Evolutionary conservation across 1,140 invertebrate genomes (phyloP), one percentile per base, ranked within the genome.

Genomic region (Heliconius hewitsoni): DNA sequence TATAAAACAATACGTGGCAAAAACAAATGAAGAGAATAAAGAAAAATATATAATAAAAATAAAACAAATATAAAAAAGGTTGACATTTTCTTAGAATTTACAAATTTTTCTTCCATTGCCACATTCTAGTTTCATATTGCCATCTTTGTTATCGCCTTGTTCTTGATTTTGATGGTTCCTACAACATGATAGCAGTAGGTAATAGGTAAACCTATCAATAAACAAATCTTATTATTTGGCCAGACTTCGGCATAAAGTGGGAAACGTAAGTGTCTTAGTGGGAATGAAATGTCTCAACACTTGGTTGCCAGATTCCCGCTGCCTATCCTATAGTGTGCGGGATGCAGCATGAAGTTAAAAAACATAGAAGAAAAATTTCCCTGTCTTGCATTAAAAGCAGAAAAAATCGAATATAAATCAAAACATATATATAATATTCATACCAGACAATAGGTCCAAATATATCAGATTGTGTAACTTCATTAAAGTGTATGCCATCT

Each of bases 391-490:
- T 46, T 46, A 46, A 46, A 4, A 16, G 13, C 42, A 46, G 13
- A 46, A 46, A 46, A 16, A 46, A 46, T 4, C 42, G 0, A 42
- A 13, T 42, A 42, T 16, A 46, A 55, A 55, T 19, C 8, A 8
- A 71, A 34, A 71, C 0, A 27, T 16, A 71, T 8, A 88, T 6
- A 18, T 8, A 85, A 16, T 46, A 16, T 46, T 46, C 42, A 86
- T 71, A 91, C 92, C 89, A 91, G 16, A 86, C 78, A n/a, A 87
- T 77, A 9, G 86, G 76, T 8, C 92, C 92, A 70, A 91, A 94
- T 80, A 94, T 94, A 75, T 94, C 91, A 0, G 87, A 90, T 71
- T 94, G 86, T 9, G 91, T 91, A 86, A 94, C 86, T 52, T 94
- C 92, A 75, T 90, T 88, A 85, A 94, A 94, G 81, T 90, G 91